These are phyloP conservation scores for Seriola rivoliana DNA, from an alignment of 2,113 vertebrate genomes.

Conservation along the genomic window DNA sequence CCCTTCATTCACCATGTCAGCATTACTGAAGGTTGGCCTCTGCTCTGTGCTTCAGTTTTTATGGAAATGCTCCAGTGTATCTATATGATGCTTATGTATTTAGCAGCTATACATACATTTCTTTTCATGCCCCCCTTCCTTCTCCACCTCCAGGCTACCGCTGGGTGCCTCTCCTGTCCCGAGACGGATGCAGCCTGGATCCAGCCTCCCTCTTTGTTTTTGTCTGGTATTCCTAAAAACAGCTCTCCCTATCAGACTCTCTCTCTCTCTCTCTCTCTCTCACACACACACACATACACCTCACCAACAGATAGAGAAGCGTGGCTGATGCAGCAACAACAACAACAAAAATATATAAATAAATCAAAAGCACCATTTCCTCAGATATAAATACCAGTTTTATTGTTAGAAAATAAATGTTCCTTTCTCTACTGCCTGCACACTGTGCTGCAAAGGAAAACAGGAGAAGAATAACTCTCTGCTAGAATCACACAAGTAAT, in stretches of 20 bases:
- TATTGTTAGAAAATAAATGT: slow-evolving; percentile 67
- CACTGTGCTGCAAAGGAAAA: slow-evolving; percentile 43
- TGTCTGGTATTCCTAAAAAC: slow-evolving; percentile 73
- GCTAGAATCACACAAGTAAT: slow-evolving; percentile 16
- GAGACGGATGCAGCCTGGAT: slow-evolving; percentile 81
- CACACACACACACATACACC: slow-evolving; percentile 2
- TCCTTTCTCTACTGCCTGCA: slow-evolving; percentile 18
- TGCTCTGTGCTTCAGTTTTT: background rate
- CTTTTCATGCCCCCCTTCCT: slow-evolving; percentile 18
- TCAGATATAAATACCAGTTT: slow-evolving; percentile 74
- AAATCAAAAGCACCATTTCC: slow-evolving; percentile 51
- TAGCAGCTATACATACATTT: slow-evolving; percentile 20
- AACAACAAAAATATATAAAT: slow-evolving; percentile 56
- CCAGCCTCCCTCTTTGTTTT: slow-evolving; percentile 89
- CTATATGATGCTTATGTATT: slow-evolving; percentile 7
- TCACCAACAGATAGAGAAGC: slow-evolving; percentile 35
- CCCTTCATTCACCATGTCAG: slow-evolving; percentile 62
- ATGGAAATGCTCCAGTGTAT: background rate
- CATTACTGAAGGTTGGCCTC: slow-evolving; percentile 48
- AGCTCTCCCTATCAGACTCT: slow-evolving; percentile 30
- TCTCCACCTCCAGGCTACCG: slow-evolving; percentile 86
- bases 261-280: background rate
- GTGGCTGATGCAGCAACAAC: slow-evolving; percentile 37
- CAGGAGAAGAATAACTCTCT: slow-evolving; percentile 33
- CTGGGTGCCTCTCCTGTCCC: slow-evolving; percentile 85